These are phyloP conservation scores for Erythrolamprus reginae DNA, from an alignment of 2,113 vertebrate genomes.

Conservation along the genomic window DNA sequence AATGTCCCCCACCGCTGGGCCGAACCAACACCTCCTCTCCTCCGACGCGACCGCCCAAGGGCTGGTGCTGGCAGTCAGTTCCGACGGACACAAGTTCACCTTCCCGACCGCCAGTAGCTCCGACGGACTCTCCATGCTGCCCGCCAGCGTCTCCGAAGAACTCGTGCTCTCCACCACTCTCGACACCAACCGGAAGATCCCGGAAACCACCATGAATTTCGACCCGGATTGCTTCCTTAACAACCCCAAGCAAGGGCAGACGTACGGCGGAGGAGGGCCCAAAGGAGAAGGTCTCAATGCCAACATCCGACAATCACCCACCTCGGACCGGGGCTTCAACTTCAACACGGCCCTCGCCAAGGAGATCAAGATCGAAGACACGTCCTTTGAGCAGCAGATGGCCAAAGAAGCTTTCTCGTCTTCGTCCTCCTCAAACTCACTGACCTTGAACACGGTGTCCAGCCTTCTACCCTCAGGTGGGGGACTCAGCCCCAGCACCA, in stretches of 20 bases:
- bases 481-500: constrained; percentile 96
- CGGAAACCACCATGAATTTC: constrained; percentile 96
- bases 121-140: constrained; percentile 87
- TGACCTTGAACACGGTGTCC: constrained; percentile 80
- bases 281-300: constrained; percentile 82
- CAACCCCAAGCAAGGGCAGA: constrained; percentile 98
- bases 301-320: constrained; percentile 80
- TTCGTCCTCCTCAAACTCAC: constrained; percentile 75
- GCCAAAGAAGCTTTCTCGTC: constrained; percentile 86
- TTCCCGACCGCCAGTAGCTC: constrained; percentile 83
- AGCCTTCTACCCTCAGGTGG: constrained; percentile 91
- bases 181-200: constrained; percentile 88
- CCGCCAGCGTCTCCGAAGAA: constrained; percentile 88
- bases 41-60: constrained; percentile 86
- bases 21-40: constrained; percentile 91
- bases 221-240: constrained; percentile 99
- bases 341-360: constrained; percentile 86
- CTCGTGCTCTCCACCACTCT: constrained; percentile 95
- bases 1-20: constrained; percentile 91
- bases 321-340: constrained; percentile 79
- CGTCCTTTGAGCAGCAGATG: constrained; percentile 97
- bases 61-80: constrained; percentile 86
- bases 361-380: constrained; percentile 97
- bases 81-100: constrained; percentile 95
- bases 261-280: constrained; percentile 91